Evolutionary conservation across 2,113 vertebrate genomes (phyloP).

Genomic region (Morphnarchus princeps): DNA sequence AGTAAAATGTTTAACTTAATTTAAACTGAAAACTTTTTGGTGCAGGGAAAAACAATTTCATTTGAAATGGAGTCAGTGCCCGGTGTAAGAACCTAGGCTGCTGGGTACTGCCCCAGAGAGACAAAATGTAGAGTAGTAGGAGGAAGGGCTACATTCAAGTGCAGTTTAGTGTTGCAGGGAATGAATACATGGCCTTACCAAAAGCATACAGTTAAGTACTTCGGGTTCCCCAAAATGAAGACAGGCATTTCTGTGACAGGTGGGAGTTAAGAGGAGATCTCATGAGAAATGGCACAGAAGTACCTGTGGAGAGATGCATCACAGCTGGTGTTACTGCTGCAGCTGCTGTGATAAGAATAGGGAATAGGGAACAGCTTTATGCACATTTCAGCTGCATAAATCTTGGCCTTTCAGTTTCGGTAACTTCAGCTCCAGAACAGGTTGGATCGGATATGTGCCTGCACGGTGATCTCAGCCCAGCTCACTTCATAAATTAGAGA

Average conservation of each 20-base stretch:
- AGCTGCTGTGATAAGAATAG: not conserved
- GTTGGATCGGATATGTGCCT: not conserved
- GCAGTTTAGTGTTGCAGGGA: not conserved
- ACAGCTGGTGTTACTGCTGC: not conserved
- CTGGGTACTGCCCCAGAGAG: not conserved
- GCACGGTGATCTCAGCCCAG: not conserved
- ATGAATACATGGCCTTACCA: not conserved
- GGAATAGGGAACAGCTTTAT: not conserved
- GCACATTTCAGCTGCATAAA: not conserved
- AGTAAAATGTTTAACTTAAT: not conserved
- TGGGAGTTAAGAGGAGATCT: not conserved
- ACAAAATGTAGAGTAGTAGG: not conserved
- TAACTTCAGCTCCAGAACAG: not conserved
- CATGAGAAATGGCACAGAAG: not conserved
- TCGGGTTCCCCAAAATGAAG: not conserved
- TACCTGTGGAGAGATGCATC: not conserved
- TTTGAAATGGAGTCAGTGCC: not conserved
- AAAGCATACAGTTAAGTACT: not conserved
- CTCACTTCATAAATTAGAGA: not conserved
- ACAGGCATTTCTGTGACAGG: not conserved
- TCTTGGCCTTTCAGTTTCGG: not conserved
- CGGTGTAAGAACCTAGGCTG: not conserved
- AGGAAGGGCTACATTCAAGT: not conserved
- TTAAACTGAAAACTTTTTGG: not conserved
- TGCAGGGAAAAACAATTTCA: not conserved